These are phyloP conservation scores for Notamacropus eugenii DNA, from an alignment of 2,797 vertebrate genomes.

Conservation along the genomic window DNA sequence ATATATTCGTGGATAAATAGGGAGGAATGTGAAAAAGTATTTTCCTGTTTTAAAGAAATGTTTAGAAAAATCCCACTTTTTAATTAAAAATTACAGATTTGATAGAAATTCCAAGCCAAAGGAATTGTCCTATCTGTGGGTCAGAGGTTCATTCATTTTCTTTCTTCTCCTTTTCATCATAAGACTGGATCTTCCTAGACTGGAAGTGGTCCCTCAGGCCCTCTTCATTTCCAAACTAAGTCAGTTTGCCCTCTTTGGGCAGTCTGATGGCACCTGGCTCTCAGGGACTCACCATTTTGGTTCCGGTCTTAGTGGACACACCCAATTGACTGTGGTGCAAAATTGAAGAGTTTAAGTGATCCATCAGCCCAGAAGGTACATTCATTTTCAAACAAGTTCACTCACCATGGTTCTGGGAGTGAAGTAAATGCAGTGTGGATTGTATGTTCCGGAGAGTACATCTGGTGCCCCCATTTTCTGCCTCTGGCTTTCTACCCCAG, in stretches of 20 bases:
- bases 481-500: not conserved
- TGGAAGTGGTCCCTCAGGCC: not conserved
- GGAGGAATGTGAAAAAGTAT: conserved; percentile 3
- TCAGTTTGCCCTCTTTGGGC: not conserved
- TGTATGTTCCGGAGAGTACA: not conserved
- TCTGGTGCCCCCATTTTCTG: not conserved
- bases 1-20: not conserved
- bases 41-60: conserved; percentile 48
- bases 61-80: conserved; percentile 41
- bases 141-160: conserved; percentile 5
- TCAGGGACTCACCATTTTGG: not conserved
- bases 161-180: not conserved
- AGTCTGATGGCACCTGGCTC: not conserved
- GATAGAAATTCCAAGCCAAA: conserved; percentile 33
- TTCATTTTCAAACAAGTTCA: not conserved
- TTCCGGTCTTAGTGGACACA: not conserved
- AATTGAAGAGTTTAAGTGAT: not conserved
- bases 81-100: conserved; percentile 60
- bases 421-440: not conserved
- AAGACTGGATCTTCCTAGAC: not conserved
- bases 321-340: not conserved
- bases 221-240: not conserved
- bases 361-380: not conserved
- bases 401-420: not conserved
- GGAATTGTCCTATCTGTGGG: conserved; percentile 1